Evolutionary conservation across 1,140 invertebrate genomes (phyloP).

Genomic region (Lordiphosa clarofinis): DNA sequence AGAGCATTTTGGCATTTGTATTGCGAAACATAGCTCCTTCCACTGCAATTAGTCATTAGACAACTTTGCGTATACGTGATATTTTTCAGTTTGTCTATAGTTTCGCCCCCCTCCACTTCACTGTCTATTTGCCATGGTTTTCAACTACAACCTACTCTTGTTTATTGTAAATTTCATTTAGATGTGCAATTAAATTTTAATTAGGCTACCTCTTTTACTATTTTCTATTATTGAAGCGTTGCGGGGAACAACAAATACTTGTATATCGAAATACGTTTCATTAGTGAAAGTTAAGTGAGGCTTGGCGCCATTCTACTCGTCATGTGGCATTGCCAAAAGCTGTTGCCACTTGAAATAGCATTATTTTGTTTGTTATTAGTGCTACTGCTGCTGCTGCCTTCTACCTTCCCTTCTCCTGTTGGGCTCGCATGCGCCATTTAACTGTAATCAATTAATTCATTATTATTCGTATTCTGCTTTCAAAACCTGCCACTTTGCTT

Average conservation of each 20-base stretch:
- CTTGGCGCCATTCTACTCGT: conserved; percentile 43
- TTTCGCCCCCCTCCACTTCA: neutral
- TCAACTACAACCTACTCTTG: conserved; percentile 21
- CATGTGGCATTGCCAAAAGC: conserved; percentile 27
- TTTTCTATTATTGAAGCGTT: conserved; percentile 19
- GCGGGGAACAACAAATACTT: conserved; percentile 32
- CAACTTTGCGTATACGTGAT: conserved; percentile 43
- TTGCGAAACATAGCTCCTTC: too few species aligned
- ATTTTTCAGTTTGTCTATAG: conserved; percentile 29
- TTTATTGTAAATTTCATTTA: conserved; percentile 73
- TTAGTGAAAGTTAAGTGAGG: conserved; percentile 34
- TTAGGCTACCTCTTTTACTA: conserved; percentile 54
- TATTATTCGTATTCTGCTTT: conserved; percentile 69
- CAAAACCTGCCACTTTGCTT: conserved; percentile 69
- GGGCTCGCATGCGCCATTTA: conserved; percentile 50
- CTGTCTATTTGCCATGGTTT: neutral
- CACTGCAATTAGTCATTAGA: conserved; percentile 19
- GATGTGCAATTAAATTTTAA: conserved; percentile 74
- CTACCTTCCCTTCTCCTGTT: neutral
- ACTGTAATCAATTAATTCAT: conserved; percentile 75
- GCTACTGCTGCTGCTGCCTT: neutral
- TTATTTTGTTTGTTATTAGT: conserved; percentile 38
- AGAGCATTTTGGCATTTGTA: too few species aligned
- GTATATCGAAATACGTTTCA: conserved; percentile 49
- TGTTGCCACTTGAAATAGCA: conserved; percentile 31